Base-by-base conservation (phyloP, 2,113 vertebrate genomes). In the Plestiodon gilberti region DNA sequence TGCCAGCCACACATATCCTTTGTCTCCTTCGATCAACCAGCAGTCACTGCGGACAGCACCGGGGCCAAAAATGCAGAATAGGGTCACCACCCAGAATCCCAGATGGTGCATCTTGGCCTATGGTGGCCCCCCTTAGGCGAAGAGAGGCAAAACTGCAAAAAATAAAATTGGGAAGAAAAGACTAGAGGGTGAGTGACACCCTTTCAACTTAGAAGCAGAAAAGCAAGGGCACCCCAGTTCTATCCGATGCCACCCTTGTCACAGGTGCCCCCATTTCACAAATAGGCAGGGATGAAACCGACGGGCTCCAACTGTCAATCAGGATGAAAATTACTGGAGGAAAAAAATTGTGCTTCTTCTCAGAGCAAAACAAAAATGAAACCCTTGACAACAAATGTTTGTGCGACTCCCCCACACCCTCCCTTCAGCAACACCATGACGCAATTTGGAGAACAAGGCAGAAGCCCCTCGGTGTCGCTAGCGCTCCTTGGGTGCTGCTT, bases 11-110 rank as follows among this genome's bases (percentile, higher is more conserved):
- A 99, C 99, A 0, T 99, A 99, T 59, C 98, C 98, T 94, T 99
- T 99, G 94, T 99, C 98, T 1, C 99, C 99, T 88, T 99, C 99
- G 4, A 99, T 99, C 89, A 99, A 97, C 99, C 99, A 99, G 95
- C 99, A 99, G 96, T 99, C 98, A 3, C 97, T 97, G 25, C 86
- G 95, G 93, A 97, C 98, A 0, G 85, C 38, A 18, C 88, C 93
- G 0, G 98, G 97, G 91, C 94, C 94, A 93, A 95, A 96, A 83
- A 98, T 93, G 55, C 95, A 97, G 89, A 97, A 95, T 89, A 97
- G 93, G 30, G 91, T 92, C 0, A 92, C 94, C 6, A 95, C 95
- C 64, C 96, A 96, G 82, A 96, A 87, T 84, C 96, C 96, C 95
- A 96, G 94, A 92, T 94, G 96, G 91, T 94, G 93, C 97, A 96